Base-by-base conservation (phyloP, 2,113 vertebrate genomes). In the Seriola dumerili region DNA sequence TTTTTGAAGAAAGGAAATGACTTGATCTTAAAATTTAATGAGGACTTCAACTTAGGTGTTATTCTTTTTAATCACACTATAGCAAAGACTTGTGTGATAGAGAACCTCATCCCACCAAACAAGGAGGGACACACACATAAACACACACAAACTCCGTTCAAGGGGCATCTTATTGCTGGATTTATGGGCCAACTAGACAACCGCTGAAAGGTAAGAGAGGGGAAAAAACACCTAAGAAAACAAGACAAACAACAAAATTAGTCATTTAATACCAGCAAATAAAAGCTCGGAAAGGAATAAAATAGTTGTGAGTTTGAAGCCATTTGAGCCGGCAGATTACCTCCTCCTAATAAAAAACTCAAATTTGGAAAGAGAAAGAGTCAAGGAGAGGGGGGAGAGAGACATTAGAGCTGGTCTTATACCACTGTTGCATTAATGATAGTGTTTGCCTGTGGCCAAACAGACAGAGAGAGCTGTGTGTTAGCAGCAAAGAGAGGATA, bases 391-490 rank as follows among this genome's bases (percentile, higher is more conserved):
- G 76, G 75, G 59, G 83, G 82, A 76, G 52, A 74, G 70, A 78
- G 65, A 73, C 58, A 55, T 76, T 88, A 80, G 75, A 81, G 91
- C 66, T 81, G 50, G 36, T 75, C 73, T 90, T 61, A 67, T 73
- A 69, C 66, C 21, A 59, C 54, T 62, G 85, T 87, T 87, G 71
- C 84, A 68, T 85, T 92, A 93, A 91, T 92, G 91, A 90, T 88
- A 88, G 85, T 87, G 81, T 85, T 92, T 86, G 89, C 89, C 89
- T 40, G 75, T 89, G 88, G 90, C 83, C 80, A 91, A 89, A 89
- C 88, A 76, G 86, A 87, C 66, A 83, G 67, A 81, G 70, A 81
- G 82, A 65, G 79, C 81, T 75, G 76, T 78, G 78, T 87, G 76
- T 87, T 83, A 78, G 86, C 74, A 77, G 84, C 87, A 90, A 88